Evolutionary conservation across 2,888 invertebrate genomes (phyloP).

Genomic region (Amaurobius ferox): DNA sequence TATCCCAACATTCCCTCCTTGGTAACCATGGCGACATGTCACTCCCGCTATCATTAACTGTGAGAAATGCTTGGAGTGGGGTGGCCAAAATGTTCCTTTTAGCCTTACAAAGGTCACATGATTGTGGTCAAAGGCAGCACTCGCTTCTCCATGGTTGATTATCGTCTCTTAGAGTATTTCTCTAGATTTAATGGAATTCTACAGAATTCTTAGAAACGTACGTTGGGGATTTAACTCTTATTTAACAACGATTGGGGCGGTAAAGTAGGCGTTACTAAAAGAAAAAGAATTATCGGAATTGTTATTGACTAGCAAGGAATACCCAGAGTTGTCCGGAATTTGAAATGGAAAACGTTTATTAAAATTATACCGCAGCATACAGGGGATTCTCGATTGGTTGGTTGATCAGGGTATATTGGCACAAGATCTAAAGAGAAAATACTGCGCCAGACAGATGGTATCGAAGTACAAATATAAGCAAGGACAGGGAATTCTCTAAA

Average conservation of each 20-base stretch:
- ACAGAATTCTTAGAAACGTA: not conserved
- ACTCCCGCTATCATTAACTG: not conserved
- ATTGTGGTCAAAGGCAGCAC: not conserved
- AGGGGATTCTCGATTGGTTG: too few relatives aligned
- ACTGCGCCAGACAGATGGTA: too few relatives aligned
- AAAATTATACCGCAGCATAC: too few relatives aligned
- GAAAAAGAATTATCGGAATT: too few relatives aligned
- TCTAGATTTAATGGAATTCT: not conserved
- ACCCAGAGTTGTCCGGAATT: too few relatives aligned
- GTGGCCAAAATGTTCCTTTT: conserved; percentile 12
- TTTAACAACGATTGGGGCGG: not conserved
- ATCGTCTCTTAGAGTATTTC: not conserved
- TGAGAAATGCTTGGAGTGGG: conserved; percentile 9
- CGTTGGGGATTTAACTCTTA: conserved; percentile 1
- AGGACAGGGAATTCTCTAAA: too few relatives aligned
- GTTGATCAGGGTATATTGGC: too few relatives aligned
- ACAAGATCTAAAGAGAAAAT: too few relatives aligned
- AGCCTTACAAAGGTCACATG: conserved; percentile 4
- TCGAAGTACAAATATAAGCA: too few relatives aligned
- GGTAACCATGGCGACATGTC: not conserved
- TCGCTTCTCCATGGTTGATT: not conserved
- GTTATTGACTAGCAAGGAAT: too few relatives aligned
- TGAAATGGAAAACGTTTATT: too few relatives aligned
- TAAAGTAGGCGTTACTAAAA: not conserved
- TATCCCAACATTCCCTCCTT: not conserved